Percentiles rank a stretch among this genome's conserved stretches.
Evolutionary conservation across 2,113 vertebrate genomes (phyloP).

Genomic region (Hyla sarda): DNA sequence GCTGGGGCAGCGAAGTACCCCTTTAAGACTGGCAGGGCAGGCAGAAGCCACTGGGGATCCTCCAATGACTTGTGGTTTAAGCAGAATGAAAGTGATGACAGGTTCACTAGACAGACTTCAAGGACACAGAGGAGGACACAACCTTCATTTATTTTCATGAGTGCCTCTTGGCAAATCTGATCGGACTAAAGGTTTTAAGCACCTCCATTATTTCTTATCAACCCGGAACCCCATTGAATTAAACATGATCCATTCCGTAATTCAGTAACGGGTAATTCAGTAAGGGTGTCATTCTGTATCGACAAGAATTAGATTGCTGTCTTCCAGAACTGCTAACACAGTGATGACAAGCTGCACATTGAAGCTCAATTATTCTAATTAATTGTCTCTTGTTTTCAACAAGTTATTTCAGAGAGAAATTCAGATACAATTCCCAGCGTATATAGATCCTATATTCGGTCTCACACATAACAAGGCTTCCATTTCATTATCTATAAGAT

Average conservation of each 20-base stretch:
- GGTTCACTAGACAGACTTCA: too few species aligned
- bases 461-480: conserved; percentile 64
- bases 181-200: background rate
- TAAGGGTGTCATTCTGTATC: background rate
- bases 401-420: background rate
- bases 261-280: background rate
- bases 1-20: too few species aligned
- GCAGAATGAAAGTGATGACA: too few species aligned
- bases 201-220: background rate
- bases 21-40: too few species aligned
- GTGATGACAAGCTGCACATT: background rate
- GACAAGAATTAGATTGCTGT: background rate
- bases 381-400: background rate
- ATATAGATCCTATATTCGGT: background rate
- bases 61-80: too few species aligned
- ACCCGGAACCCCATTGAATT: background rate
- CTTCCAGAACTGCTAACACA: background rate
- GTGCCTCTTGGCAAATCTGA: background rate
- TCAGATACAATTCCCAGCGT: background rate
- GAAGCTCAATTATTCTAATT: conserved; percentile 11
- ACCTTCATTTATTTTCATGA: too few species aligned
- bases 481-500: conserved; percentile 85
- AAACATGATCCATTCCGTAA: background rate
- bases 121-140: too few species aligned
- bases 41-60: too few species aligned